Percentiles rank a stretch among this genome's conserved stretches.
Evolutionary conservation across 2,113 vertebrate species (phyloP).

Genomic region (Calonectris borealis): DNA sequence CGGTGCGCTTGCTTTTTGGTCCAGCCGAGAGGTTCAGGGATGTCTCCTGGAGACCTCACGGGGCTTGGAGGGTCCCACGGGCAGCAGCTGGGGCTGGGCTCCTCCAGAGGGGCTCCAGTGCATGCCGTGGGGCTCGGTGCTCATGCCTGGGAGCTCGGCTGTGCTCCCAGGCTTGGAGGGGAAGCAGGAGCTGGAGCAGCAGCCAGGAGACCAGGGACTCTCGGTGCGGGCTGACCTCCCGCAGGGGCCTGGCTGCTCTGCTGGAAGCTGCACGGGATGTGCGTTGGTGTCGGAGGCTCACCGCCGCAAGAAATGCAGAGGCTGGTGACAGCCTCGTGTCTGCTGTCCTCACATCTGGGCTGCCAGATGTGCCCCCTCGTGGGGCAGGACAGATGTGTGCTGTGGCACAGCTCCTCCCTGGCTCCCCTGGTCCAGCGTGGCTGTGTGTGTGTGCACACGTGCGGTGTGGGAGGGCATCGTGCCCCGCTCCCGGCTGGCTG

Average conservation of each 20-base stretch:
- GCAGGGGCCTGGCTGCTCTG: neutral
- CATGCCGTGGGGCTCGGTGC: neutral
- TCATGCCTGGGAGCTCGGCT: neutral
- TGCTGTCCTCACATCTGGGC: neutral
- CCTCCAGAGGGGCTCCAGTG: neutral
- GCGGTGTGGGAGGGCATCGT: accelerated
- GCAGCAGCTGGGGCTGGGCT: neutral
- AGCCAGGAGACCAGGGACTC: no score
- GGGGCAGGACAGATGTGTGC: neutral
- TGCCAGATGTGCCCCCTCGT: neutral
- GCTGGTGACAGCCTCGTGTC: neutral
- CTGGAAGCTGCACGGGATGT: accelerated
- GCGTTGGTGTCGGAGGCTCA: accelerated
- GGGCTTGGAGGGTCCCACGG: neutral
- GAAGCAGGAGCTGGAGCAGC: neutral
- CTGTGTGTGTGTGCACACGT: accelerated
- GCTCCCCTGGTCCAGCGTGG: accelerated
- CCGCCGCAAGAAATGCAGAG: accelerated
- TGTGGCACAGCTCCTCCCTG: neutral
- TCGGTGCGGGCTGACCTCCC: neutral
- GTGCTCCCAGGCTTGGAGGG: neutral
- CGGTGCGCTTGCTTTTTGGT: accelerated
- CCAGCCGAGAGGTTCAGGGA: neutral
- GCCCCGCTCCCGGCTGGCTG: accelerated
- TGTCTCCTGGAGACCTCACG: accelerated